These are phyloP conservation scores for Lepilemur septentrionalis DNA, from an alignment of 2,797 vertebrate genomes.

Conservation along the genomic window DNA sequence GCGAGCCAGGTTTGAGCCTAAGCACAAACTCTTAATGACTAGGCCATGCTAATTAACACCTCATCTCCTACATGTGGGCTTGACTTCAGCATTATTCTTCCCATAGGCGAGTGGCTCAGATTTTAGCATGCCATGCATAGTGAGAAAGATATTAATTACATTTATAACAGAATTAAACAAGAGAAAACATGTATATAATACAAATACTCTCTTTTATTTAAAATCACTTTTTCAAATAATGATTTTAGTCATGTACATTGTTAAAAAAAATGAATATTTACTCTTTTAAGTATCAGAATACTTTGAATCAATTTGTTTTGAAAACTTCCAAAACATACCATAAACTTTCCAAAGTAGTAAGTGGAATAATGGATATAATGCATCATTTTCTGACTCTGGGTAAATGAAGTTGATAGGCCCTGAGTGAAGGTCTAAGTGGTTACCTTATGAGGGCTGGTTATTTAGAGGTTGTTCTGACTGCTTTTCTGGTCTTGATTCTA, in stretches of 20 bases:
- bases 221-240: not conserved
- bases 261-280: not conserved
- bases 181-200: not conserved
- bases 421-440: not conserved
- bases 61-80: not conserved
- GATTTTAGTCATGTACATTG: not conserved
- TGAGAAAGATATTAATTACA: not conserved
- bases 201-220: not conserved
- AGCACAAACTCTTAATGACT: not conserved
- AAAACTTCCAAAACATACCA: not conserved
- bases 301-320: not conserved
- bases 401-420: not conserved
- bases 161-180: not conserved
- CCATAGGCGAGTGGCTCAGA: not conserved
- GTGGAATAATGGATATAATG: not conserved
- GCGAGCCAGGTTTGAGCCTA: not conserved
- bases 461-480: not conserved
- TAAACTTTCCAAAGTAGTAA: not conserved
- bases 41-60: not conserved
- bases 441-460: not conserved
- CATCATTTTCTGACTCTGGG: not conserved
- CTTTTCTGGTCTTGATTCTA: not conserved
- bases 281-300: not conserved
- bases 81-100: not conserved
- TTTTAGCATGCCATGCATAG: not conserved